These are phyloP conservation scores for Phasia obesa DNA, from an alignment of 2,888 invertebrate genomes.

Conservation along the genomic window DNA sequence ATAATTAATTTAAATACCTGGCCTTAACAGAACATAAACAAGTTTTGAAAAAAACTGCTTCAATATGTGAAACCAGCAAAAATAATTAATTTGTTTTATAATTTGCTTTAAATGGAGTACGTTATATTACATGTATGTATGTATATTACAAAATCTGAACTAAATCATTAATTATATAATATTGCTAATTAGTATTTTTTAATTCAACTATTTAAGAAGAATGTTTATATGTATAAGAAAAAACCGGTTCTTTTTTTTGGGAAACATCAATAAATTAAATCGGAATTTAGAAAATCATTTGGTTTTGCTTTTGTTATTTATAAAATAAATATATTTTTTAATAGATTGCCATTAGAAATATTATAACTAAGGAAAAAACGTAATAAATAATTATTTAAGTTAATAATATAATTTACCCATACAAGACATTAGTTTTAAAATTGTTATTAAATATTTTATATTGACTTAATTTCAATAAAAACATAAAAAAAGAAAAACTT, in stretches of 20 bases:
- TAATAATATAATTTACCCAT: slow-evolving; percentile 39
- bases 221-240: slow-evolving; percentile 4
- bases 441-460: slow-evolving; percentile 39
- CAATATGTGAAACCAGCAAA: neutral
- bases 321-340: slow-evolving; percentile 20
- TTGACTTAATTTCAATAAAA: slow-evolving; percentile 61
- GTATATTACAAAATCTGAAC: slow-evolving; percentile 4
- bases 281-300: slow-evolving; percentile 23
- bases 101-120: slow-evolving; percentile 9
- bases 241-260: neutral
- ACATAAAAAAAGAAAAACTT: slow-evolving; percentile 16
- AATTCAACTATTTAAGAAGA: slow-evolving; percentile 1
- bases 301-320: slow-evolving; percentile 41
- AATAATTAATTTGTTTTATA: neutral
- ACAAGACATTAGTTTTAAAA: slow-evolving; percentile 31
- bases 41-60: neutral
- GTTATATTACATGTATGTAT: too few relatives aligned
- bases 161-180: neutral
- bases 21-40: slow-evolving; percentile 34
- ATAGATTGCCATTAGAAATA: slow-evolving; percentile 54
- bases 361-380: slow-evolving; percentile 31
- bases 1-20: slow-evolving; percentile 61
- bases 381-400: slow-evolving; percentile 44
- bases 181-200: slow-evolving; percentile 6
- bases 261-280: slow-evolving; percentile 6